Conservation (phyloP, 2,888 invertebrate species). For the Nomada lathburiana region DNA sequence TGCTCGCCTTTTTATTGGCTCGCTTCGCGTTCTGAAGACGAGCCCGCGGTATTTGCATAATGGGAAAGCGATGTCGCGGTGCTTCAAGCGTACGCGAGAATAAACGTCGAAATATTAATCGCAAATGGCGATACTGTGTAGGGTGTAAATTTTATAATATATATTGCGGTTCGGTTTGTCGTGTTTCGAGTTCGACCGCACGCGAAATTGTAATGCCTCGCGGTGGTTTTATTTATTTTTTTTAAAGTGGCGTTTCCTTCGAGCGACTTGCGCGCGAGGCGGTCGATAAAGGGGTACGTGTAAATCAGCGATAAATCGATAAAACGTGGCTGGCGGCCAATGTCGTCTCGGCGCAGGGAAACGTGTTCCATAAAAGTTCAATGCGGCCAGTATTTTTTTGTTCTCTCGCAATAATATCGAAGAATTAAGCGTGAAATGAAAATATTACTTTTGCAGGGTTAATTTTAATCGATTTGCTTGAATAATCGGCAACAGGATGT, state of each 20-base stretch:
- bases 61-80: conserved; percentile 13
- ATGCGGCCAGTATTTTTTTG: conserved; percentile 2
- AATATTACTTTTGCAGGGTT: neutral
- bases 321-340: conserved; percentile 1
- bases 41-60: conserved; percentile 9
- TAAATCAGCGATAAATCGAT: conserved; percentile 23
- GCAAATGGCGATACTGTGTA: conserved; percentile 7
- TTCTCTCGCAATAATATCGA: conserved; percentile 14
- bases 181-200: no score
- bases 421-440: neutral
- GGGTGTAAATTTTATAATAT: neutral
- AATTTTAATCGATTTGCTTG: neutral
- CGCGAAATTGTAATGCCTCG: neutral
- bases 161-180: neutral
- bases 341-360: conserved; percentile 16
- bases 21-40: no score
- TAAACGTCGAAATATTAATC: conserved; percentile 16
- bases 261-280: neutral
- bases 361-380: conserved; percentile 14
- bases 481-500: neutral
- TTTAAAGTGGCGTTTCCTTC: neutral
- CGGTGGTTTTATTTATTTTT: neutral
- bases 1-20: no score
- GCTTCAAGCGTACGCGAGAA: neutral
- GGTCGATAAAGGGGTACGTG: neutral